Evolutionary conservation across 2,888 invertebrate species (phyloP), one percentile per base, ranked within the genome.

Genomic region (Oscheius sp.): DNA sequence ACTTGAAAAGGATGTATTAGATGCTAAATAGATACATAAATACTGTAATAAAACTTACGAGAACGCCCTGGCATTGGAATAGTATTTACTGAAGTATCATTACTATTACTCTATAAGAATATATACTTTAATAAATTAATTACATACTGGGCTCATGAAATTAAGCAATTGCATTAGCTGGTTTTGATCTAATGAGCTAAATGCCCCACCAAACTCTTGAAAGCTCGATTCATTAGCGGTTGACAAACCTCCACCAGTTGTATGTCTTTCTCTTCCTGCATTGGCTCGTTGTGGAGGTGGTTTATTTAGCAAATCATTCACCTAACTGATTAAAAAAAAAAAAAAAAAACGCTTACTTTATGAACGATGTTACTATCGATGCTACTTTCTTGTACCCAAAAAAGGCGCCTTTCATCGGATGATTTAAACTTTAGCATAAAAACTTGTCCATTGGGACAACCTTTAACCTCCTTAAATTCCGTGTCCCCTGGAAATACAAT

Each of bases 401-500:
- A 97, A 89, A 94, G 92, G 84, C 94, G 93, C 81, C 94, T 91
- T 24, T 91, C 92, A 5, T 95, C 93, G 24, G 91, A 92, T 3
- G 94, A 93, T 87, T 96, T 97, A 87, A 98, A 98, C 87, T 94
- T 95, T 64, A 98, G 89, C 41, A 97, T 91, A 89, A 92, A 98
- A 12, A 95, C 97, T 74, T 97, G 90, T 0, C 97, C 98, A 56
- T 81, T 80, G 62, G 94, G 94, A 86, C 97, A 97, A 86, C 95
- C 94, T 67, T 92, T 91, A 0, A 98, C 94, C 78, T 91, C 91
- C 73, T 94, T 93, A 88, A 95, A 98, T 88, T 97, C 97, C 85
- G 94, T 94, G 87, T 98, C 98, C 87, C 97, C 98, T 5, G 97
- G 97, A 84, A 98, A 98, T 79, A 98, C 95, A 67, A 98, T 93